Evolutionary conservation across 2,888 invertebrate genomes (phyloP).

Genomic region (Zaprionus bogoriensis): DNA sequence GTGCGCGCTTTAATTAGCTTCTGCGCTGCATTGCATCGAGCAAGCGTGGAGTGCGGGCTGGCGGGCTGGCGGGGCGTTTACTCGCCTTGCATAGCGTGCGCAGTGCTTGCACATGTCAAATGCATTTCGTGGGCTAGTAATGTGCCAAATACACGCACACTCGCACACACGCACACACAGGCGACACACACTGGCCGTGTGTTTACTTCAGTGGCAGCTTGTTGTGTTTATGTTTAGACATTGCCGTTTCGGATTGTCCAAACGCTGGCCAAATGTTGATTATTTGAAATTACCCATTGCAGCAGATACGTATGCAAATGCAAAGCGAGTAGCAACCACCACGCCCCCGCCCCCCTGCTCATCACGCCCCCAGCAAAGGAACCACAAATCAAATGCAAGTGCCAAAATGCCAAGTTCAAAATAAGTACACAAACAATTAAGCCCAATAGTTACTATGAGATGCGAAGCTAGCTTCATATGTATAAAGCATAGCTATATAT

Average conservation of each 20-base stretch:
- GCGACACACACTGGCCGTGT: slow-evolving; percentile 14
- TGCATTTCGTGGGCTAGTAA: slow-evolving; percentile 47
- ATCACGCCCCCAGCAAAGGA: background rate
- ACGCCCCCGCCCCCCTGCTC: background rate
- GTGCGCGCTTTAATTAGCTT: slow-evolving; percentile 73
- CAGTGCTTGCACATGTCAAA: slow-evolving; percentile 65
- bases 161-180: slow-evolving; percentile 1
- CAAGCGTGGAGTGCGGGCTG: background rate
- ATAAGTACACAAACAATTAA: background rate
- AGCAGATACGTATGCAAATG: slow-evolving; percentile 33
- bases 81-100: background rate
- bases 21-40: slow-evolving; percentile 3
- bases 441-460: slow-evolving; percentile 5
- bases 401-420: slow-evolving; percentile 62
- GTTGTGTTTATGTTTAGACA: slow-evolving; percentile 54
- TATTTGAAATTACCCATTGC: slow-evolving; percentile 44
- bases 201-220: slow-evolving; percentile 46
- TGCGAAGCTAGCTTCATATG: background rate
- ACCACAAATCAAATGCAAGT: slow-evolving; percentile 51
- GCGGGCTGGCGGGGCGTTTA: background rate
- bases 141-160: slow-evolving; percentile 29
- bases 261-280: slow-evolving; percentile 54
- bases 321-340: slow-evolving; percentile 1
- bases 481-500: background rate
- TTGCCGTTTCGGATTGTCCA: slow-evolving; percentile 53